Evolutionary conservation across 2,113 vertebrate species (phyloP).

Genomic region (Melanotaenia duboulayi): DNA sequence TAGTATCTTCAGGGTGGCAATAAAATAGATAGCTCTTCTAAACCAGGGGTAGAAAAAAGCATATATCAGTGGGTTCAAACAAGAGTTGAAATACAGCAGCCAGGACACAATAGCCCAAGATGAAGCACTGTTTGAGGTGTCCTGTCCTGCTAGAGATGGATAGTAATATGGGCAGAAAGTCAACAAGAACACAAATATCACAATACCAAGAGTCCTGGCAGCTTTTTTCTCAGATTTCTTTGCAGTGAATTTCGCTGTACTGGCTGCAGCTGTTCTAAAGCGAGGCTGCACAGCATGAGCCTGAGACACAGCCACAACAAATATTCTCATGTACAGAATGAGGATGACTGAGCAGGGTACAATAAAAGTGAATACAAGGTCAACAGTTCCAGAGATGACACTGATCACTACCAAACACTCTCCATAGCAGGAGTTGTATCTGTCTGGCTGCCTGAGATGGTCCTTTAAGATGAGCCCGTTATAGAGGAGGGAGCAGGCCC

Average conservation of each 20-base stretch:
- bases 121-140: conserved; percentile 19
- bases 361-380: conserved; percentile 64
- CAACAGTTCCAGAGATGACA: conserved; percentile 33
- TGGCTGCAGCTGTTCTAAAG: background rate
- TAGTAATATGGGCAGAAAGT: conserved; percentile 63
- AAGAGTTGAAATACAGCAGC: conserved; percentile 58
- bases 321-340: conserved; percentile 61
- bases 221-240: conserved; percentile 69
- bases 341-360: conserved; percentile 60
- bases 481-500: conserved; percentile 60
- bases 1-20: conserved; percentile 66
- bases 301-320: conserved; percentile 64
- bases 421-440: conserved; percentile 49
- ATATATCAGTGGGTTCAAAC: conserved; percentile 73
- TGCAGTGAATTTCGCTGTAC: background rate
- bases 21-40: conserved; percentile 59
- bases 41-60: conserved; percentile 76
- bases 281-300: conserved; percentile 56
- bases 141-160: conserved; percentile 41
- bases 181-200: conserved; percentile 62
- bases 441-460: conserved; percentile 34
- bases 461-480: conserved; percentile 53
- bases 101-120: conserved; percentile 44
- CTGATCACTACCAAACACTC: conserved; percentile 64
- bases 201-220: conserved; percentile 63